phyloP scores from a whole-genome alignment of 2,113 vertebrate genomes.

The Phodopus roborovskii region DNA sequence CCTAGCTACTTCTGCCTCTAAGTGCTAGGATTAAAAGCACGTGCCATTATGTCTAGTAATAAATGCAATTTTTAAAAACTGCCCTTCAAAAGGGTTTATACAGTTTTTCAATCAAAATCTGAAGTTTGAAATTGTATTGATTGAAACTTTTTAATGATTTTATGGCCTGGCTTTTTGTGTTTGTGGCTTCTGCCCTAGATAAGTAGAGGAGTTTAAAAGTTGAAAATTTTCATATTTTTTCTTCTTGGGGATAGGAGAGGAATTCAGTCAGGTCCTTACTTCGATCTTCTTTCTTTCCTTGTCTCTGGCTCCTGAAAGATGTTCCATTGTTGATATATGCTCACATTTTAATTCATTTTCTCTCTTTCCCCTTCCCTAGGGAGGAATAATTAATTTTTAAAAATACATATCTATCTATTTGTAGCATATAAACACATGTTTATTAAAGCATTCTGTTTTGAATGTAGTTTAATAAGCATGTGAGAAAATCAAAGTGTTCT shows the following conservation, averaged over 20 bases:
- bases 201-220: neutral
- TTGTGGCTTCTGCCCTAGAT: neutral
- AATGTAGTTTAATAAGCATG: neutral
- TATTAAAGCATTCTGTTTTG: constrained; percentile 25
- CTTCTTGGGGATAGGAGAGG: neutral
- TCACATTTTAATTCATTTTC: neutral
- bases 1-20: neutral
- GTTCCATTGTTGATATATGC: neutral
- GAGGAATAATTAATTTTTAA: neutral
- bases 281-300: neutral
- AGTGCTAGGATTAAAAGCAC: neutral
- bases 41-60: neutral
- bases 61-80: constrained; percentile 1
- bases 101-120: neutral
- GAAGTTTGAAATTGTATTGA: neutral
- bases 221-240: neutral
- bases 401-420: neutral
- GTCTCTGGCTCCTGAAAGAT: constrained; percentile 31
- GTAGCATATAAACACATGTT: neutral
- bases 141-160: neutral
- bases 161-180: neutral
- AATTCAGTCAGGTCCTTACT: neutral
- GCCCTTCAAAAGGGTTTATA: neutral
- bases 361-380: neutral
- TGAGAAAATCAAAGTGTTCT: neutral